phyloP scores from a whole-genome alignment of 2,797 vertebrate genomes.

The Danio aesculapii region DNA sequence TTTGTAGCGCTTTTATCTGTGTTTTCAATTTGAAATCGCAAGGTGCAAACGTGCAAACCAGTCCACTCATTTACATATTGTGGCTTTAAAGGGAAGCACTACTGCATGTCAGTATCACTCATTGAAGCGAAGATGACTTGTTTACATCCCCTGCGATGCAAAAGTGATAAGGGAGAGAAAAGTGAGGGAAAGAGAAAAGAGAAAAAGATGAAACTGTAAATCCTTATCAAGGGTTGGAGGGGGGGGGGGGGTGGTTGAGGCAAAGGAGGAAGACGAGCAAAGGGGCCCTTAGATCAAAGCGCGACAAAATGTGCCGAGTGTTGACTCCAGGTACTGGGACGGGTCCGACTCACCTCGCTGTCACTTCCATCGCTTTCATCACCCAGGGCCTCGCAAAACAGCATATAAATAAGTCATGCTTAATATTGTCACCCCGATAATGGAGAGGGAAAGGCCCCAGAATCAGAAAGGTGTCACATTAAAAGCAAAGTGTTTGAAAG shows the following conservation, averaged over 20 bases:
- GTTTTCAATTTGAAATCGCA: not conserved
- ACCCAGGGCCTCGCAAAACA: constrained; percentile 60
- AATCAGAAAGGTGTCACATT: constrained; percentile 49
- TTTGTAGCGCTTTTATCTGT: not conserved
- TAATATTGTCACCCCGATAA: constrained; percentile 71
- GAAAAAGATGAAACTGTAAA: constrained; percentile 54
- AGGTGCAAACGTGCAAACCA: not conserved
- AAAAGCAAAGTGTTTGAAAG: constrained; percentile 58
- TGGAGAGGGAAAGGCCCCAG: constrained; percentile 51
- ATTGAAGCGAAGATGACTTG: constrained; percentile 46
- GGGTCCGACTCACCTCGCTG: constrained; percentile 61
- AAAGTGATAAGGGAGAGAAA: constrained; percentile 33
- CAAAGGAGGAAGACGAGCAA: constrained; percentile 32
- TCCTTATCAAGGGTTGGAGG: constrained; percentile 44
- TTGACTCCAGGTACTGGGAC: constrained; percentile 55
- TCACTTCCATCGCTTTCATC: constrained; percentile 62
- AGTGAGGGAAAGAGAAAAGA: constrained; percentile 38
- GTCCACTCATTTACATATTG: constrained; percentile 39
- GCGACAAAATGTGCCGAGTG: constrained; percentile 59
- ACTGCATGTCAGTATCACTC: constrained; percentile 41
- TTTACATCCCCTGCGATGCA: constrained; percentile 46
- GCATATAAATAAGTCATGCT: constrained; percentile 79
- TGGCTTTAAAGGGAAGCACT: constrained; percentile 35
- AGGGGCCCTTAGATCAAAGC: constrained; percentile 57
- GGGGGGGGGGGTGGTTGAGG: not conserved